phyloP scores from a whole-genome alignment of 1,140 invertebrate species.

The Drosophila nigrodunni region DNA sequence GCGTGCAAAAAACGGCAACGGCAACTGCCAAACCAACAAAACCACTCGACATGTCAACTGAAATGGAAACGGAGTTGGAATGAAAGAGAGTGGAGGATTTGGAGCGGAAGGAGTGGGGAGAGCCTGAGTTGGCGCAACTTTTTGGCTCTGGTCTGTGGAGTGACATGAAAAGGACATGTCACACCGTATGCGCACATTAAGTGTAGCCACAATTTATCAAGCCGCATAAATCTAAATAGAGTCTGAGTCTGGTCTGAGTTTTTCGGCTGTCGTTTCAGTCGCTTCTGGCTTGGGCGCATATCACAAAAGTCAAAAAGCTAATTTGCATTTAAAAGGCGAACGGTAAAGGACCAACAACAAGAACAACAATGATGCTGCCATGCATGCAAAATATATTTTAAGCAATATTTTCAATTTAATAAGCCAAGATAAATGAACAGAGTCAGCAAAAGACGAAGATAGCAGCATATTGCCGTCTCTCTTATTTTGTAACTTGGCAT shows the following conservation, averaged over 20 bases:
- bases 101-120: neutral
- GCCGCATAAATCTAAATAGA: slow-evolving; percentile 82
- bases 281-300: slow-evolving; percentile 47
- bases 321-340: slow-evolving; percentile 80
- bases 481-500: slow-evolving; percentile 13
- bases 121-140: slow-evolving; percentile 52
- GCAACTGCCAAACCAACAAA: slow-evolving; percentile 62
- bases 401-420: slow-evolving; percentile 81
- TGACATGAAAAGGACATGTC: slow-evolving; percentile 82
- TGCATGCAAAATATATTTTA: slow-evolving; percentile 66
- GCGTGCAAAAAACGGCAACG: slow-evolving; percentile 63
- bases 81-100: neutral
- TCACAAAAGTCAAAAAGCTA: slow-evolving; percentile 82
- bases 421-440: slow-evolving; percentile 77
- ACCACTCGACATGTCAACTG: slow-evolving; percentile 81
- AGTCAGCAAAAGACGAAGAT: slow-evolving; percentile 3
- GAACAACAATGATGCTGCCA: slow-evolving; percentile 21
- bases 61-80: slow-evolving; percentile 59
- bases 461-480: slow-evolving; percentile 3
- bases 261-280: neutral
- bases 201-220: slow-evolving; percentile 83
- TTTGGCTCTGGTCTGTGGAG: slow-evolving; percentile 59
- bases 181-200: slow-evolving; percentile 82
- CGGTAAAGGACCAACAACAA: slow-evolving; percentile 25
- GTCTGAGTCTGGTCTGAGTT: slow-evolving; percentile 51